Evolutionary conservation across 2,797 vertebrate species (phyloP).

Genomic region (Smutsia gigantea): DNA sequence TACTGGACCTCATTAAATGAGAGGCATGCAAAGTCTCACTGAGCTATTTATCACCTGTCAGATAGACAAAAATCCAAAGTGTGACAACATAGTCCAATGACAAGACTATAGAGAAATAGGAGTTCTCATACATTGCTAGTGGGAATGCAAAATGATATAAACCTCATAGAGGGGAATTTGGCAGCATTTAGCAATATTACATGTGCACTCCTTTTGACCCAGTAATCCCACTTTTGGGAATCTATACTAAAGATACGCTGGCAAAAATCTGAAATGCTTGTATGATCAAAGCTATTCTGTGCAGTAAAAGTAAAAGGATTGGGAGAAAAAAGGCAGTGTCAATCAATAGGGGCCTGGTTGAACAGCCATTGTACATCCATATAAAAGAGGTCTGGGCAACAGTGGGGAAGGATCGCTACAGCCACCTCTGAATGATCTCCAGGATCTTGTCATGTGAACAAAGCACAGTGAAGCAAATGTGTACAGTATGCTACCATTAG

Average conservation of each 20-base stretch:
- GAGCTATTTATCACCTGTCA: conserved; percentile 8
- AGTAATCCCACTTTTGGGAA: conserved; percentile 41
- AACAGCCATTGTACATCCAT: background rate
- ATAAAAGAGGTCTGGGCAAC: background rate
- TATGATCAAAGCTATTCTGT: conserved; percentile 26
- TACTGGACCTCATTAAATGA: conserved; percentile 19
- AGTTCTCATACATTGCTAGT: background rate
- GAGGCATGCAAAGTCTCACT: background rate
- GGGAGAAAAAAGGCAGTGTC: background rate
- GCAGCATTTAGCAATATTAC: background rate
- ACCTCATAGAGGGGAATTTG: background rate
- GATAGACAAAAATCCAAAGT: background rate
- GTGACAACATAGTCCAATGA: background rate
- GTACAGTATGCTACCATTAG: background rate
- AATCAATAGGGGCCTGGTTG: background rate
- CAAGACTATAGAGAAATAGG: background rate
- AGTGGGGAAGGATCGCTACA: background rate
- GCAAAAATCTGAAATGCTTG: conserved; percentile 17
- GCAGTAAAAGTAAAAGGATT: background rate
- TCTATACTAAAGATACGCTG: conserved; percentile 39
- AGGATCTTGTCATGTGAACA: background rate
- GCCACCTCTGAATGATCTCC: background rate
- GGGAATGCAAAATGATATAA: background rate
- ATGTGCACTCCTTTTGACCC: conserved; percentile 20
- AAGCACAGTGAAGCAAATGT: background rate